These are phyloP conservation scores for Himantopus leucocephalus DNA, from an alignment of 2,113 vertebrate genomes.

Conservation along the genomic window DNA sequence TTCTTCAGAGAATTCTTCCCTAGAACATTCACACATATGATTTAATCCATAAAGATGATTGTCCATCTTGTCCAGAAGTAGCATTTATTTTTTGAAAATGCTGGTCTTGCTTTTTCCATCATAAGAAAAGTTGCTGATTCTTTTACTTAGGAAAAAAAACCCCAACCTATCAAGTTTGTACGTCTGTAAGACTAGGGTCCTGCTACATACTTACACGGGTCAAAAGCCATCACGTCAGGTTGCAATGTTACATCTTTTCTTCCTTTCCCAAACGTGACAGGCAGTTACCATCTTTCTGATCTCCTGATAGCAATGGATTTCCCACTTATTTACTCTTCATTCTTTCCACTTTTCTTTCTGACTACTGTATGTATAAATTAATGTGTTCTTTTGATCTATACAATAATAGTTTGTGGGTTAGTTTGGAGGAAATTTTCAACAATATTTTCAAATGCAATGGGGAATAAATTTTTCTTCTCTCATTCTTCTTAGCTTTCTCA, in stretches of 20 bases:
- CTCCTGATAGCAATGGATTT: background rate
- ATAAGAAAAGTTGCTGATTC: background rate
- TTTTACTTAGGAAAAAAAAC: background rate
- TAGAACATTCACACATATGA: background rate
- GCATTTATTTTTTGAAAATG: background rate
- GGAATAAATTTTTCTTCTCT: background rate
- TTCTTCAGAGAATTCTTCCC: background rate
- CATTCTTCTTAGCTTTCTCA: background rate
- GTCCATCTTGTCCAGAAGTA: background rate
- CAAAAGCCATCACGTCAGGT: background rate
- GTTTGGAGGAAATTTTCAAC: background rate
- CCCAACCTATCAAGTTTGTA: background rate
- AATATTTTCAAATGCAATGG: background rate
- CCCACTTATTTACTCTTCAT: background rate
- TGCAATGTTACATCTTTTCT: background rate
- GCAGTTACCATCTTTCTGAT: background rate
- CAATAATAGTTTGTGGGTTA: background rate
- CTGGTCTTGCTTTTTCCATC: background rate
- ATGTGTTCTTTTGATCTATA: slow-evolving; percentile 21
- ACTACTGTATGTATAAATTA: background rate
- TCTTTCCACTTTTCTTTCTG: background rate
- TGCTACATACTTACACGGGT: background rate
- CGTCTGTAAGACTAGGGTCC: background rate
- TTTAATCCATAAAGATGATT: background rate
- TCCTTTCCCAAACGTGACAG: background rate